Conservation (phyloP, 2,888 invertebrate species). For the Andrena marginata region DNA sequence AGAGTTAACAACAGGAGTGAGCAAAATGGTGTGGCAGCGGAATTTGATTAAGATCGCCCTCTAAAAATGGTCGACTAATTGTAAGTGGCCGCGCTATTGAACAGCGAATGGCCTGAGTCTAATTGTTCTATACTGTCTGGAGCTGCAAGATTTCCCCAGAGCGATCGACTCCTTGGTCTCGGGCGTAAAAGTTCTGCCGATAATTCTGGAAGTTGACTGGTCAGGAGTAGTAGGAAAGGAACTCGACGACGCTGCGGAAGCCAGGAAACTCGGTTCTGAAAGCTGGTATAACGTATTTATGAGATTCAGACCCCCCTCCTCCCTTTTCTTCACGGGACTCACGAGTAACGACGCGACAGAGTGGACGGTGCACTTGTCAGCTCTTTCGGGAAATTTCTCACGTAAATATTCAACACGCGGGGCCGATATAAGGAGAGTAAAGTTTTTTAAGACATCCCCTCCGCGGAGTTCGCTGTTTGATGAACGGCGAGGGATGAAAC, state of each 20-base stretch:
- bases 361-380: constrained; percentile 7
- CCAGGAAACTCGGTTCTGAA: constrained; percentile 39
- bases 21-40: background rate
- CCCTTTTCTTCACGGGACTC: constrained; percentile 11
- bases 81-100: background rate
- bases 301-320: constrained; percentile 37
- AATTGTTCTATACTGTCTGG: constrained; percentile 60
- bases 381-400: constrained; percentile 27
- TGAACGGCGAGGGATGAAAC: background rate
- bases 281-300: constrained; percentile 61
- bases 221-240: constrained; percentile 25
- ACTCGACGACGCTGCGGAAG: constrained; percentile 16
- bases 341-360: constrained; percentile 15
- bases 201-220: constrained; percentile 61
- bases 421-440: background rate
- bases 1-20: too few relatives aligned
- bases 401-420: constrained; percentile 36
- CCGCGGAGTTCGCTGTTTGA: background rate
- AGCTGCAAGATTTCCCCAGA: constrained; percentile 68
- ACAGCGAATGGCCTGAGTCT: constrained; percentile 45
- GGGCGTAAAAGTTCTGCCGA: constrained; percentile 56
- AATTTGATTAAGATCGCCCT: constrained; percentile 2
- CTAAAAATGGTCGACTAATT: constrained; percentile 20
- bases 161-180: constrained; percentile 59
- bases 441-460: constrained; percentile 23